Base-by-base conservation (phyloP, 2,888 invertebrate species). In the Pristionchus fissidentatus region DNA sequence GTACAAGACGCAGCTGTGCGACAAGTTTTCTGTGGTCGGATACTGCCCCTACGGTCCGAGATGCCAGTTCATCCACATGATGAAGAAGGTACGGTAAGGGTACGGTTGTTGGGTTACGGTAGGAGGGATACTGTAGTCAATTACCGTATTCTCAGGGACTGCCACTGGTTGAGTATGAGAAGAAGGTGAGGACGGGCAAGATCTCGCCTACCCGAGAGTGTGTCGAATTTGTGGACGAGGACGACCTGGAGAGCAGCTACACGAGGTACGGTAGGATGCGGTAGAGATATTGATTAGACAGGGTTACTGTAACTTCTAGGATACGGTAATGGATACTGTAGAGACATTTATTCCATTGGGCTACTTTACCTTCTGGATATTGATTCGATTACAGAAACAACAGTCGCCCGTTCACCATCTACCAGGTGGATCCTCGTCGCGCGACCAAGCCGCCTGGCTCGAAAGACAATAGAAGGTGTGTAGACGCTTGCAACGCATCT, bases 1-100 rank as follows among this genome's bases (percentile, higher is more conserved):
- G 84, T 89, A 89, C 84, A 89, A 89, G 84, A 89, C 89, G 22
- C 88, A 88, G 79, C 62, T 89, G 83, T 89, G 89, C 62, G 89
- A 89, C 85, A 89, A 89, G 83, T 89, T 87, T 79, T 87, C 87
- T 1, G 86, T 84, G 22, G 84, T 85, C 66, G 89, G 89, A 19
- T 86, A 85, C 77, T 89, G 89, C 52, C 88, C 88, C 22, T 88
- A 88, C 81, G 89, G 89, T 19, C 87, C 88, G 5, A n/a, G 89
- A 41, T 89, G 89, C 77, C 89, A 89, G 80, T 89, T 89, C 78
- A 89, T 89, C 66, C 89, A 89, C 83, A 89, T 87, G 62, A 57
- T 86, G 83, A 88, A 86, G 73, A 87, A 87, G 85, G 86, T 86
- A 41, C 41, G 35, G 35, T 66, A 75, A 41, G 41, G 43, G 43